Conservation (phyloP, 1,140 invertebrate genomes). For the Pomacea maculata region DNA sequence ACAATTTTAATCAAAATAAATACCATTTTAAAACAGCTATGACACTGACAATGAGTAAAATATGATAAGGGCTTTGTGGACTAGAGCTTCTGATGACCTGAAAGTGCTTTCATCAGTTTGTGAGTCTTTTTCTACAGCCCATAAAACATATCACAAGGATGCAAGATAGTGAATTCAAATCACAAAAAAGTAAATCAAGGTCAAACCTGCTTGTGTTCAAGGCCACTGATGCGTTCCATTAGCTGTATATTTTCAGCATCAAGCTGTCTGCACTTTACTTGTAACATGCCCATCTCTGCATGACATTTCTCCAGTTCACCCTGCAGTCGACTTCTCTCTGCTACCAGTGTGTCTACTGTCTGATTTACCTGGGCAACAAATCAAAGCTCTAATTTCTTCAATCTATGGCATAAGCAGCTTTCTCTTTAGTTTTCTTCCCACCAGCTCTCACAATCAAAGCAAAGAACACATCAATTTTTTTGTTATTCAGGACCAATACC, state of each 20-base stretch:
- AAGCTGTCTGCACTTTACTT: slow-evolving; percentile 39
- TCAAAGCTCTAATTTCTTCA: too few species aligned
- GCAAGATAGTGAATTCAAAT: background rate
- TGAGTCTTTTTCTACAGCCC: too few species aligned
- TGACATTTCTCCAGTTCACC: slow-evolving; percentile 49
- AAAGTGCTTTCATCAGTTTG: too few species aligned
- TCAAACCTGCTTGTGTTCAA: slow-evolving; percentile 54
- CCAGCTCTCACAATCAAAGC: background rate
- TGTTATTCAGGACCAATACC: too few species aligned
- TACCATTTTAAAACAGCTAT: too few species aligned
- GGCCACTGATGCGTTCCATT: slow-evolving; percentile 46
- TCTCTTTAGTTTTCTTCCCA: background rate
- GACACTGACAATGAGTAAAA: too few species aligned
- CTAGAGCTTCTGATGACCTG: too few species aligned
- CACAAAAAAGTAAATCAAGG: background rate
- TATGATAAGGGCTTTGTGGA: too few species aligned
- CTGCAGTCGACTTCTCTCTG: slow-evolving; percentile 51
- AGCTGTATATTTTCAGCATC: slow-evolving; percentile 55
- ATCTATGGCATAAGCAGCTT: too few species aligned
- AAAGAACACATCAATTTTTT: background rate
- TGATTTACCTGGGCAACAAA: slow-evolving; percentile 52
- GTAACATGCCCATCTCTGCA: slow-evolving; percentile 48
- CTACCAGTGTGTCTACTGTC: slow-evolving; percentile 58
- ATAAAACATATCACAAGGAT: background rate
- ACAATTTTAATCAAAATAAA: too few species aligned